phyloP scores from a whole-genome alignment of 2,113 vertebrate genomes.

The Andinoacara biseriatus region DNA sequence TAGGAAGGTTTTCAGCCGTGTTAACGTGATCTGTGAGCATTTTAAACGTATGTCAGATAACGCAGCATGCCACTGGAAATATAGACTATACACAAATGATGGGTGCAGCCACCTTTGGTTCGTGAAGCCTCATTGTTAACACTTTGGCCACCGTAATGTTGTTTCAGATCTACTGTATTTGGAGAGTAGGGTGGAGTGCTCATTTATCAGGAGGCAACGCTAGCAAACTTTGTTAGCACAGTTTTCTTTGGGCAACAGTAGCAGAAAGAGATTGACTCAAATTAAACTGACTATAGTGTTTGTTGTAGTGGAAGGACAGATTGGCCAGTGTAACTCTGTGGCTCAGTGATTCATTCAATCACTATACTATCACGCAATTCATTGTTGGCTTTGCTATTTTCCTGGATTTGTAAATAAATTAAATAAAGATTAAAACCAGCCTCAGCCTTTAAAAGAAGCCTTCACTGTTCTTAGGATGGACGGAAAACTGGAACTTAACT shows the following conservation, averaged over 20 bases:
- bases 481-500: neutral
- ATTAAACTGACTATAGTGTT: neutral
- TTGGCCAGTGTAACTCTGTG: neutral
- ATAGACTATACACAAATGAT: neutral
- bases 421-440: neutral
- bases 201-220: too few species aligned
- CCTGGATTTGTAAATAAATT: neutral
- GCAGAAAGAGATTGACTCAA: neutral
- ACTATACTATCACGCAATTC: too few species aligned
- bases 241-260: neutral
- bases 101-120: too few species aligned
- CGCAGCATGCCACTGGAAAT: neutral
- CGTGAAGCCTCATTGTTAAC: neutral
- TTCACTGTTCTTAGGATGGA: neutral
- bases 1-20: neutral
- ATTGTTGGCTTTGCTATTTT: conserved; percentile 10
- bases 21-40: neutral
- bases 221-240: too few species aligned
- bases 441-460: conserved; percentile 11
- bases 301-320: neutral
- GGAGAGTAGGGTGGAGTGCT: too few species aligned
- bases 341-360: neutral
- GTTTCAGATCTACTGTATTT: neutral
- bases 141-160: neutral
- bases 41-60: neutral